Evolutionary conservation across 2,113 vertebrate species (phyloP), one percentile per base, ranked within the genome.

Genomic region (Lepus americanus): DNA sequence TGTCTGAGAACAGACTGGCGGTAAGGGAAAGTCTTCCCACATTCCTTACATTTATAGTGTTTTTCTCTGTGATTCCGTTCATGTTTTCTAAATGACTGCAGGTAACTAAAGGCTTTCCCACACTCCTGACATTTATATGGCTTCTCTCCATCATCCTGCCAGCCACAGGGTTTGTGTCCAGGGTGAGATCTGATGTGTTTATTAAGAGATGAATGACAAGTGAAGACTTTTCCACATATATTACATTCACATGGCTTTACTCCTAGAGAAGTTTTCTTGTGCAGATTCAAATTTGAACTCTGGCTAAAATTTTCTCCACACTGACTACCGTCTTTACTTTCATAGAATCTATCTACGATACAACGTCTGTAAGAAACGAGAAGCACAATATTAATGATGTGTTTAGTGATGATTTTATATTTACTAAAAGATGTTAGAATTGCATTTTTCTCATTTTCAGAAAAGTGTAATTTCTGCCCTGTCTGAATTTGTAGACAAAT

Each of bases 201-300:
- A 29, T 33, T 79, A 6, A 80, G 49, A 29, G 51, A 80, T 4
- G 53, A 55, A 70, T 55, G 87, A 55, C 53, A 29, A n/a, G 79
- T 64, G 4, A 91, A 87, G 23, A 64, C 83, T 79, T 83, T 74
- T n/a, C 82, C 95, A n/a, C 95, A 96, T 11, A 78, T 33, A 7
- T 44, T n/a, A 14, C 64, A 53, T 25, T 92, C 84, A 72, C 76
- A 64, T n/a, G 72, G 44, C 39, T 66, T 73, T 66, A 29, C 53
- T 85, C 64, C 72, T 63, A 31, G 27, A 20, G 3, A 27, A 77
- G 10, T 36, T 33, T 25, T 84, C 66, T 64, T 63, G 19, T 80
- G 72, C n/a, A 74, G 13, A 78, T 77, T 36, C 6, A 29, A 33
- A 44, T 63, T 33, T 64, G n/a, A 70, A 49, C 23, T 79, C 31